A percentile compares a stretch with the other conserved stretches of the same genome.
phyloP scores from a whole-genome alignment of 2,113 vertebrate genomes.

The Siniperca knerii region DNA sequence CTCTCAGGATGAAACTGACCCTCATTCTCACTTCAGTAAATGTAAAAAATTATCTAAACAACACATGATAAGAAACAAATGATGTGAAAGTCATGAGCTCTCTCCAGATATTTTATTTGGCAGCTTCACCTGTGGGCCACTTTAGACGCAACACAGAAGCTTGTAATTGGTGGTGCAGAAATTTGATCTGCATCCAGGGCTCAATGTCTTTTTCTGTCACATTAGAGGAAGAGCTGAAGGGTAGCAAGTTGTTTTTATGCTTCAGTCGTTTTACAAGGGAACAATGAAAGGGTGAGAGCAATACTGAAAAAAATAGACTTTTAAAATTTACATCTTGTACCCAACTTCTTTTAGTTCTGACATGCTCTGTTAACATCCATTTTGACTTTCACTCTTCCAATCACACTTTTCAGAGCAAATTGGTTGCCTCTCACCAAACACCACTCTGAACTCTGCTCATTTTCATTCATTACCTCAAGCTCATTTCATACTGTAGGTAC shows the following conservation, averaged over 20 bases:
- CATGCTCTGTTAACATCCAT: not conserved
- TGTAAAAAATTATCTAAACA: slow-evolving; percentile 15
- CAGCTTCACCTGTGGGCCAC: slow-evolving; percentile 18
- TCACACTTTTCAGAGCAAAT: slow-evolving; percentile 4
- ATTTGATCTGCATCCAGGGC: slow-evolving; percentile 26
- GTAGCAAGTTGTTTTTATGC: slow-evolving; percentile 27
- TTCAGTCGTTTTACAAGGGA: slow-evolving; percentile 34
- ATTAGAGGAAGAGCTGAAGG: slow-evolving; percentile 41
- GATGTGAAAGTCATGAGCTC: not conserved
- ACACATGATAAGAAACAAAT: slow-evolving; percentile 1
- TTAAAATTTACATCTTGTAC: not conserved
- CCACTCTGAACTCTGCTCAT: slow-evolving; percentile 20
- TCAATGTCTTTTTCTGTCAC: slow-evolving; percentile 29
- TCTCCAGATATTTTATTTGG: slow-evolving; percentile 13
- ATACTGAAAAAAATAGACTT: not conserved
- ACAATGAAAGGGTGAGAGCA: slow-evolving; percentile 9
- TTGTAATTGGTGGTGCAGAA: slow-evolving; percentile 21
- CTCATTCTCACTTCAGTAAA: not conserved
- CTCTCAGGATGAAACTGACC: not conserved
- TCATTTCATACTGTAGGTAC: slow-evolving; percentile 28
- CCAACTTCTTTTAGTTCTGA: not conserved
- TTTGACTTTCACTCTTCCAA: not conserved
- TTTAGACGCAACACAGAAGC: slow-evolving; percentile 5
- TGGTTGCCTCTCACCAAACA: not conserved
- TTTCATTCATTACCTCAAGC: slow-evolving; percentile 38